Evolutionary conservation across 1,140 invertebrate genomes (phyloP), one percentile per base, ranked within the genome.

Genomic region (Diorhabda sublineata): DNA sequence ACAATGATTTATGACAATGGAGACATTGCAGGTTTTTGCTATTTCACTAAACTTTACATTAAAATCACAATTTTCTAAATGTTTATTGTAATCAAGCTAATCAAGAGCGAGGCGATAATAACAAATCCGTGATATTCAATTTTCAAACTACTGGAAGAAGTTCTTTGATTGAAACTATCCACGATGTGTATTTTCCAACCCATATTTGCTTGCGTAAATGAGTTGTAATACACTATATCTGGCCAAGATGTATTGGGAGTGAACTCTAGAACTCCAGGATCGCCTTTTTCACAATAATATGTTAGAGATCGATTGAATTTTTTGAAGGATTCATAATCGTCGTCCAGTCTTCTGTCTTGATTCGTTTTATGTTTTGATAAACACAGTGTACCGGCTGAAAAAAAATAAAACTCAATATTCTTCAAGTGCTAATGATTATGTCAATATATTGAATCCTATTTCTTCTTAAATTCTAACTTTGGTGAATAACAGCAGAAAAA

Each of bases 201-300:
- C 92, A 96, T 95, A 76, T 95, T 93, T 2, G 89, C 86, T 71
- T 95, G 93, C 0, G 92, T 94, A 81, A 94, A 97, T 63, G 93
- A 96, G 82, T 96, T 93, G 79, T 97, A 98, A 82, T 97, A 98
- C 11, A 98, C 93, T 6, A 88, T 85, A 80, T 97, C 94, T 0
- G 96, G 95, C 92, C 94, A 97, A 0, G 92, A 89, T 8, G 90
- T 88, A 79, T 97, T 96, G 2, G 96, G 96, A 3, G 92, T 92
- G 3, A 97, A 89, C 79, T 90, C 87, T 6, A 97, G 83, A 9
- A 89, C 81, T 0, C 89, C 92, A 4, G 90, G 86, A 64, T 90
- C 87, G 7, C 87, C 89, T 76, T 85, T 75, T 74, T 91, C 88
- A 80, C 94, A 96, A 42, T 80, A 77, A 68, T 87, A 87, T 9